phyloP scores from a whole-genome alignment of 92 coral and sea anemone genomes.

The Galaxea fascicularis region DNA sequence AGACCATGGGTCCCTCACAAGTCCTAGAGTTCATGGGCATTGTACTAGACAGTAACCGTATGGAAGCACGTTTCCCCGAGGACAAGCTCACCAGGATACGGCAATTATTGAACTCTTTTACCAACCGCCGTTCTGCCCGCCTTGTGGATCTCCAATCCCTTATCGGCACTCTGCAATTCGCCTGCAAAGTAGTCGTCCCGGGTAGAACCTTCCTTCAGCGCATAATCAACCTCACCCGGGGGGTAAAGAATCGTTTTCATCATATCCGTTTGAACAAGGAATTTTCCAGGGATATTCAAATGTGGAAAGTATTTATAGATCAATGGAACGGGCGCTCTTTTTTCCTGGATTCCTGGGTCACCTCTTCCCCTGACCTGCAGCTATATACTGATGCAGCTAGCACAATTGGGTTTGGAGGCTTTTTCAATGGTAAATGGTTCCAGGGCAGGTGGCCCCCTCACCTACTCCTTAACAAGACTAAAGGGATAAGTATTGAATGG shows the following conservation, averaged over 20 bases:
- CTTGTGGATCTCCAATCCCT: slow-evolving; percentile 62
- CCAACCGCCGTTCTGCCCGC: slow-evolving; percentile 25
- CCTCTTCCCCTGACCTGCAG: slow-evolving; percentile 36
- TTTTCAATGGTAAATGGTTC: slow-evolving; percentile 68
- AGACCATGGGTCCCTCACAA: slow-evolving; percentile 71
- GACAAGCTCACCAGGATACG: slow-evolving; percentile 50
- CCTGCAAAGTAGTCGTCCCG: slow-evolving; percentile 65
- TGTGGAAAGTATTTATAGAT: slow-evolving; percentile 69
- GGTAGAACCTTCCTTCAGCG: slow-evolving; percentile 73
- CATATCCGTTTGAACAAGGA: slow-evolving; percentile 52
- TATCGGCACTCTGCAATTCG: slow-evolving; percentile 66
- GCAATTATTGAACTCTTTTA: slow-evolving; percentile 26
- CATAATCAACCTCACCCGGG: slow-evolving; percentile 60
- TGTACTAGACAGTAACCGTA: slow-evolving; percentile 18
- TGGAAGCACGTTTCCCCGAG: slow-evolving; percentile 37
- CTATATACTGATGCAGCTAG: slow-evolving; percentile 78
- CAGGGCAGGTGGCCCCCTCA: slow-evolving; percentile 73
- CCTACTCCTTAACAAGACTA: too few relatives aligned
- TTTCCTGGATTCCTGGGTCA: slow-evolving; percentile 54
- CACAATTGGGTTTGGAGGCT: slow-evolving; percentile 66
- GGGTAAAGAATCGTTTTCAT: slow-evolving; percentile 45
- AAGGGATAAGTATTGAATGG: too few relatives aligned
- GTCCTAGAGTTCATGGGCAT: slow-evolving; percentile 66
- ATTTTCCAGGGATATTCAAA: slow-evolving; percentile 56
- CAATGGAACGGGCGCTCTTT: slow-evolving; percentile 69